Conservation (phyloP, 1,140 invertebrate genomes). For the Carcinoscorpius rotundicauda region DNA sequence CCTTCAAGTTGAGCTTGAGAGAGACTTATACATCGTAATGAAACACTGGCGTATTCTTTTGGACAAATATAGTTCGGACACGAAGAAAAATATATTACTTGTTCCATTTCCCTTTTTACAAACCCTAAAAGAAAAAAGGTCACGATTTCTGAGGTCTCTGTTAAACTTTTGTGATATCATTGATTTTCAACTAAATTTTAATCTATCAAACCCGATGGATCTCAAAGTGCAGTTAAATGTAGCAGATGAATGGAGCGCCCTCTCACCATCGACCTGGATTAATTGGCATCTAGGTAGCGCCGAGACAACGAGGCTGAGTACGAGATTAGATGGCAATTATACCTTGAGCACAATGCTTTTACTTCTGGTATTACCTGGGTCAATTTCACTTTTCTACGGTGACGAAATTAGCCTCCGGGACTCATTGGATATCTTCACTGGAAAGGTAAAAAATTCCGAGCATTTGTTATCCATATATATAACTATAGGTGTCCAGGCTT, state of each 20-base stretch:
- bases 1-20: constrained; percentile 31
- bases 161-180: constrained; percentile 52
- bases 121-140: constrained; percentile 16
- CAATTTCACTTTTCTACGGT: constrained; percentile 63
- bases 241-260: too few species aligned
- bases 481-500: too few species aligned
- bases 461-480: background rate
- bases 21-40: too few species aligned
- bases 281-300: constrained; percentile 57
- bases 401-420: constrained; percentile 51
- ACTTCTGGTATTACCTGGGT: constrained; percentile 60
- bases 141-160: constrained; percentile 34
- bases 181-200: constrained; percentile 49
- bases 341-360: constrained; percentile 48
- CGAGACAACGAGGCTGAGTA: constrained; percentile 42
- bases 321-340: constrained; percentile 39
- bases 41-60: too few species aligned
- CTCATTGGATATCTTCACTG: constrained; percentile 8
- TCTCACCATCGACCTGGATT: constrained; percentile 24
- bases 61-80: too few species aligned
- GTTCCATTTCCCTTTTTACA: too few species aligned
- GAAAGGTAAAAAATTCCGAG: constrained; percentile 19
- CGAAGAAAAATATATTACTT: too few species aligned
- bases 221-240: too few species aligned
- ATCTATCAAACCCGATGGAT: too few species aligned